phyloP scores from a whole-genome alignment of 2,113 vertebrate species.

The Gila orcuttii region DNA sequence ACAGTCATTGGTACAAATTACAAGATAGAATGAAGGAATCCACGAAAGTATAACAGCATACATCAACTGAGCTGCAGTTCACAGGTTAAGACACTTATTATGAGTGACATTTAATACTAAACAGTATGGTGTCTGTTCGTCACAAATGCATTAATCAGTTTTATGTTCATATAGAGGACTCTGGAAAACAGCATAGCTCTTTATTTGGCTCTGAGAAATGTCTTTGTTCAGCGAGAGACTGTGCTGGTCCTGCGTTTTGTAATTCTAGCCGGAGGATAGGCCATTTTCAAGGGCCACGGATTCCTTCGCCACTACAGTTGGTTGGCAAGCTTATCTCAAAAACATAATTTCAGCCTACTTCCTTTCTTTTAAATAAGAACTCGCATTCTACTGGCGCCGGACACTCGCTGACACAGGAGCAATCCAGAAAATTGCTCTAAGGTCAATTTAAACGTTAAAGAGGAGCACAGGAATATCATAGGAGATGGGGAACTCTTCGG shows the following conservation, averaged over 20 bases:
- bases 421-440: constrained; percentile 67
- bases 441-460: constrained; percentile 61
- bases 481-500: constrained; percentile 36
- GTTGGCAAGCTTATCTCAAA: constrained; percentile 68
- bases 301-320: constrained; percentile 53
- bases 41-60: constrained; percentile 1
- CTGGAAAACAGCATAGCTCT: constrained; percentile 22
- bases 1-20: constrained; percentile 22
- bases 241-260: constrained; percentile 29
- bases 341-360: constrained; percentile 63
- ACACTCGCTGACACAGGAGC: constrained; percentile 62
- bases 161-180: constrained; percentile 19
- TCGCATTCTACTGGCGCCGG: constrained; percentile 66
- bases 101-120: constrained; percentile 37
- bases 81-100: constrained; percentile 14
- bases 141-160: constrained; percentile 31
- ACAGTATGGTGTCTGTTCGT: constrained; percentile 34
- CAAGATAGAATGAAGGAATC: neutral
- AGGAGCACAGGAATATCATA: constrained; percentile 55
- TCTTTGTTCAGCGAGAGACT: neutral
- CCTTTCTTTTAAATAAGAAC: constrained; percentile 64
- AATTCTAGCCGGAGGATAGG: constrained; percentile 24
- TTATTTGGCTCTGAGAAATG: constrained; percentile 13
- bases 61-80: constrained; percentile 7
- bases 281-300: constrained; percentile 41